phyloP scores from a whole-genome alignment of 2,113 vertebrate species.

The Malurus cyaneus region DNA sequence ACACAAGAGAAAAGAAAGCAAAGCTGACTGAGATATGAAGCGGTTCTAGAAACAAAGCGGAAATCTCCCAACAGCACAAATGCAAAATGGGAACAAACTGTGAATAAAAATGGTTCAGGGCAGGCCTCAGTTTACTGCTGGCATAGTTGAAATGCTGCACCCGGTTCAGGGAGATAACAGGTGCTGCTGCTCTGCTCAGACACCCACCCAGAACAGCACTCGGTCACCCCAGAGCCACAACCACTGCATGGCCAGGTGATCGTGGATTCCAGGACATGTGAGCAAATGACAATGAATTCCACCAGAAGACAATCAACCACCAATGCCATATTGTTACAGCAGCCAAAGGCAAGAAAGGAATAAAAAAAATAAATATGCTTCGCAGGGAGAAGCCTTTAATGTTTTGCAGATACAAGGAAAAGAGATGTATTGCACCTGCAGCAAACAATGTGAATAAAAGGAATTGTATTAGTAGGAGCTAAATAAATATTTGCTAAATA shows the following conservation, averaged over 20 bases:
- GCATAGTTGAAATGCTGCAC: neutral
- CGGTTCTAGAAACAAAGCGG: neutral
- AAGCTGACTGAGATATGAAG: neutral
- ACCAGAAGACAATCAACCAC: neutral
- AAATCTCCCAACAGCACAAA: neutral
- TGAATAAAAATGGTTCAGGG: neutral
- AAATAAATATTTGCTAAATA: constrained; percentile 33
- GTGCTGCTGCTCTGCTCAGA: neutral
- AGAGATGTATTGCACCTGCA: neutral
- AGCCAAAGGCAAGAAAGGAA: constrained; percentile 6
- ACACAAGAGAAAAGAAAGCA: neutral
- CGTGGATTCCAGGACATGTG: neutral
- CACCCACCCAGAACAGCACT: neutral
- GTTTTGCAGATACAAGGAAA: neutral
- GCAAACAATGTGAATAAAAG: neutral
- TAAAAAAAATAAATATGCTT: neutral
- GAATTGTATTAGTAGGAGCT: neutral
- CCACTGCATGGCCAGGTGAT: neutral
- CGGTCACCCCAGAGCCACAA: neutral
- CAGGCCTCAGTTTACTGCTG: neutral
- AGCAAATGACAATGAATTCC: neutral
- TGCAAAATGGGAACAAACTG: neutral
- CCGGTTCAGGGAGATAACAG: neutral
- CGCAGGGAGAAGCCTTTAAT: neutral
- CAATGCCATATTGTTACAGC: neutral